These are phyloP conservation scores for Harpagoxenus sublaevis DNA, from an alignment of 2,888 invertebrate genomes.

Conservation along the genomic window DNA sequence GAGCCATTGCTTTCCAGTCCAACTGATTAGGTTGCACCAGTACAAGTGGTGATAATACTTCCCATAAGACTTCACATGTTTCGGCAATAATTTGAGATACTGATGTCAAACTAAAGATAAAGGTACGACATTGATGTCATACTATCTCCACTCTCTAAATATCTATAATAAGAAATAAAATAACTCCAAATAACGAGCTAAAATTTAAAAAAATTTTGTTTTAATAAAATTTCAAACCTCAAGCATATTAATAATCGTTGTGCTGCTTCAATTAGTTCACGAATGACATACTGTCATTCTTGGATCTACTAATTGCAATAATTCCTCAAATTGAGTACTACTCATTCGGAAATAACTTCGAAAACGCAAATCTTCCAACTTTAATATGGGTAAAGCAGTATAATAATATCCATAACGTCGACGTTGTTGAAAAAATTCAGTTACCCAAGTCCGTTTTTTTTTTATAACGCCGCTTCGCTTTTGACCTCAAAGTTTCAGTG, in stretches of 20 bases:
- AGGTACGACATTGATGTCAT: neutral
- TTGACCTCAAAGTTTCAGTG: neutral
- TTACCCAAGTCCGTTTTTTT: neutral
- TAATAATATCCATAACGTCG: neutral
- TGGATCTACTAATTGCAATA: neutral
- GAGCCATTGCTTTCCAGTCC: neutral
- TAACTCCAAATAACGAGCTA: neutral
- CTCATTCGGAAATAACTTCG: neutral
- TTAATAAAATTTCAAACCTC: neutral
- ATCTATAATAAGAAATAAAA: neutral
- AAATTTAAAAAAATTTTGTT: neutral
- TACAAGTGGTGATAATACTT: neutral
- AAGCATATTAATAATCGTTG: neutral
- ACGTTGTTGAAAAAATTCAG: neutral
- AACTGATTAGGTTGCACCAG: neutral
- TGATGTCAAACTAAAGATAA: neutral
- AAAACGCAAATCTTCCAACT: neutral
- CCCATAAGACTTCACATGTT: neutral
- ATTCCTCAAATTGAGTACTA: neutral
- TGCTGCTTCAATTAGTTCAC: neutral
- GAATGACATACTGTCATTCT: neutral
- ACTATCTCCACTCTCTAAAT: slow-evolving; percentile 1
- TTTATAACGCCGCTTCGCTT: neutral
- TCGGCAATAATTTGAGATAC: neutral
- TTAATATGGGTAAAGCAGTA: neutral